These are phyloP conservation scores for Cryptoprocta ferox DNA, from an alignment of 2,797 vertebrate species.

Conservation along the genomic window DNA sequence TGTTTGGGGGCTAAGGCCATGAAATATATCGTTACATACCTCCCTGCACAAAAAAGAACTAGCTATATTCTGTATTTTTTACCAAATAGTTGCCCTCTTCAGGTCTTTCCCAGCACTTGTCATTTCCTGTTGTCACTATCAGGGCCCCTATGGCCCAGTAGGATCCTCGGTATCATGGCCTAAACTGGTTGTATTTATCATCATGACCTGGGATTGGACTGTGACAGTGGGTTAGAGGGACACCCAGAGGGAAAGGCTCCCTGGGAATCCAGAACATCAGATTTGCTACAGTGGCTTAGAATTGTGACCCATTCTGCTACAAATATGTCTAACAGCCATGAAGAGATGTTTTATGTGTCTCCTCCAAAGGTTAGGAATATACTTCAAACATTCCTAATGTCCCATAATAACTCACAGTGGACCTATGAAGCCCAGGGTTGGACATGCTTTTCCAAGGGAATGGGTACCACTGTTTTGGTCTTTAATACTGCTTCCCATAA, in stretches of 20 bases:
- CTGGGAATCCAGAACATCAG: conserved; percentile 54
- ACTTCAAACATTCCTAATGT: not conserved
- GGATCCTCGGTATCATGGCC: not conserved
- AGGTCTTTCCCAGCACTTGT: not conserved
- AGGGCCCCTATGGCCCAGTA: not conserved
- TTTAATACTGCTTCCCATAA: conserved; percentile 1
- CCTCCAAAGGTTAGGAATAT: conserved; percentile 9
- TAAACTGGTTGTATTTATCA: not conserved
- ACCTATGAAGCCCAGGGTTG: not conserved
- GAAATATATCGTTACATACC: not conserved
- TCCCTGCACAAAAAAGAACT: not conserved
- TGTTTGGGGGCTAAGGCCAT: not conserved
- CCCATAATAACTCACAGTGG: not conserved
- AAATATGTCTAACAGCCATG: not conserved
- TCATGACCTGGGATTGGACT: not conserved
- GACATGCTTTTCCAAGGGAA: conserved; percentile 27
- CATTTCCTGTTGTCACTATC: not conserved
- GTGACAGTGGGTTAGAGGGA: conserved; percentile 41
- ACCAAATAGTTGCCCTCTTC: not conserved
- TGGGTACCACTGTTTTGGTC: not conserved
- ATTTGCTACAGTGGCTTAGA: conserved; percentile 45
- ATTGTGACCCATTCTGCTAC: not conserved
- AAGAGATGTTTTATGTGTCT: conserved; percentile 28
- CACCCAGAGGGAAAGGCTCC: not conserved
- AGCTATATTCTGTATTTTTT: not conserved